Evolutionary conservation across 1,140 invertebrate species (phyloP).

Genomic region (Hyphantria cunea): DNA sequence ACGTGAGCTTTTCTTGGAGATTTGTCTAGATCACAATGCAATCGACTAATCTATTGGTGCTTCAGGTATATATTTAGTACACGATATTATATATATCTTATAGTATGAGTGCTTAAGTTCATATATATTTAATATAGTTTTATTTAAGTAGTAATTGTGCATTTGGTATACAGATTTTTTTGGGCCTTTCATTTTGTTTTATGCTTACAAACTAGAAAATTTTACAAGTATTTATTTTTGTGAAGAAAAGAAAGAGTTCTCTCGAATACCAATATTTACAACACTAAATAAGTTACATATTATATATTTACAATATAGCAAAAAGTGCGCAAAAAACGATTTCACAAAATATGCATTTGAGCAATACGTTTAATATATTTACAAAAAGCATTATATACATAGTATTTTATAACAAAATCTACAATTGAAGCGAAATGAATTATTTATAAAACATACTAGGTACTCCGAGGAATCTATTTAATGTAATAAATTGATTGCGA

Average conservation of each 20-base stretch:
- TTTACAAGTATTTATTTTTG: constrained; percentile 41
- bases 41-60: constrained; percentile 60
- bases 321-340: constrained; percentile 79
- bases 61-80: constrained; percentile 38
- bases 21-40: constrained; percentile 32
- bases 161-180: constrained; percentile 73
- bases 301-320: constrained; percentile 69
- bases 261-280: constrained; percentile 67
- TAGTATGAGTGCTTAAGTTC: constrained; percentile 41
- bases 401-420: constrained; percentile 46
- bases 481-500: constrained; percentile 10
- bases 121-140: constrained; percentile 37
- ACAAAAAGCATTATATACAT: constrained; percentile 70
- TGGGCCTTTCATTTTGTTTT: constrained; percentile 68
- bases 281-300: constrained; percentile 43
- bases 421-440: constrained; percentile 23
- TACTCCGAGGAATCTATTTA: constrained; percentile 9
- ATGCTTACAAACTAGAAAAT: constrained; percentile 56
- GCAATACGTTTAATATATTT: constrained; percentile 79
- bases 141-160: constrained; percentile 71
- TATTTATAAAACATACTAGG: constrained; percentile 15
- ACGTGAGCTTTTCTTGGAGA: too few relatives aligned
- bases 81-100: constrained; percentile 42
- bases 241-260: constrained; percentile 46
- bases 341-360: constrained; percentile 81